A percentile compares a stretch with the other conserved stretches of the same genome.
Conservation (phyloP, 2,797 vertebrate species). For the Lepidocolaptes lacrymiger region DNA sequence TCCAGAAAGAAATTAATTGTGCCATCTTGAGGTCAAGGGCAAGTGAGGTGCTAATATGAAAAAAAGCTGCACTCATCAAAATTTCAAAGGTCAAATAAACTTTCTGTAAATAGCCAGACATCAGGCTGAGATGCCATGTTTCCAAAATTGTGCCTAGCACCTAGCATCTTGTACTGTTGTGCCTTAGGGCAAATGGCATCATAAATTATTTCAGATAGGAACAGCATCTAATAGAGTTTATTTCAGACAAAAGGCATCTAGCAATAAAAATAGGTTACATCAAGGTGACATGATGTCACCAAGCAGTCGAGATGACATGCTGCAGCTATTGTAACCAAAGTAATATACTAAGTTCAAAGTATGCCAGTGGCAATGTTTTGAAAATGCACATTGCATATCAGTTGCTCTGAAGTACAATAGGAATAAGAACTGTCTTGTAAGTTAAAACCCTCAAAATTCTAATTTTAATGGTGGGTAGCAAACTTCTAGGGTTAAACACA, state of each 20-base stretch:
- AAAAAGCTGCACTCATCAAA: background rate
- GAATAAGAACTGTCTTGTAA: background rate
- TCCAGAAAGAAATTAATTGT: background rate
- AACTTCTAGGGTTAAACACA: background rate
- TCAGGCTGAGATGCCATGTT: background rate
- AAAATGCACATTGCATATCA: background rate
- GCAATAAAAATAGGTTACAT: background rate
- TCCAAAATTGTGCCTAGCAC: background rate
- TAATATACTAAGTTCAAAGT: background rate
- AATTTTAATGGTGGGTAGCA: background rate
- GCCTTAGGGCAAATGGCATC: background rate
- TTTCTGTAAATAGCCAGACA: background rate
- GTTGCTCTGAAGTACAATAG: background rate
- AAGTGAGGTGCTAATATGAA: background rate
- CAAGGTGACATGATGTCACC: background rate
- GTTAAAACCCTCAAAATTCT: background rate
- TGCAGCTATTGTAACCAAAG: background rate
- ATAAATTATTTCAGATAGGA: background rate
- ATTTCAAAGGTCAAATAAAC: background rate
- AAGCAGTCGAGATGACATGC: background rate
- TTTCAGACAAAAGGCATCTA: background rate
- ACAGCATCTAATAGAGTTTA: background rate
- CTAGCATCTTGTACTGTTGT: background rate
- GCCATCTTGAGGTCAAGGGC: background rate
- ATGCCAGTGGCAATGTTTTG: background rate